Conservation (phyloP, 1,140 invertebrate species). For the Bombus cullumanus region DNA sequence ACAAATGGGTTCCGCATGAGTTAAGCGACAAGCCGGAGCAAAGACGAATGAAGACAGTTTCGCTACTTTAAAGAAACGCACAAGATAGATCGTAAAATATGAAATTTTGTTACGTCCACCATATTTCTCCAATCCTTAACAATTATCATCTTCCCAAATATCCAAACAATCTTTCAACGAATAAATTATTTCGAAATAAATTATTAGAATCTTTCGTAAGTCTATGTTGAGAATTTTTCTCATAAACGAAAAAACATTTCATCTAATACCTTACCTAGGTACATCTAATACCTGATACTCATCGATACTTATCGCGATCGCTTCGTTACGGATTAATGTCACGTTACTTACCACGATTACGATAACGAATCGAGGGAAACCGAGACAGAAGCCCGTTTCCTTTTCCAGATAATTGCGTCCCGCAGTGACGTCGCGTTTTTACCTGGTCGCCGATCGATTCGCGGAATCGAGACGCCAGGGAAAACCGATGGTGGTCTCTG, state of each 20-base stretch:
- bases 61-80: no score
- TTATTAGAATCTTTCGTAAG: no score
- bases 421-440: slow-evolving; percentile 37
- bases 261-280: no score
- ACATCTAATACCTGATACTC: not conserved
- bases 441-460: slow-evolving; percentile 15
- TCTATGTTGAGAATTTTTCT: not conserved
- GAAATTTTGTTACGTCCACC: not conserved
- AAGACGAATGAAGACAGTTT: no score
- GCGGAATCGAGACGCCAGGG: slow-evolving; percentile 26
- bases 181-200: no score
- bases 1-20: no score
- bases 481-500: not conserved
- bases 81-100: no score
- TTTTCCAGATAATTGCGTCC: slow-evolving; percentile 44
- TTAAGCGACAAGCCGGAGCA: no score
- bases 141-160: not conserved
- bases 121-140: not conserved
- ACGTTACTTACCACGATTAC: slow-evolving; percentile 40
- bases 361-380: slow-evolving; percentile 37
- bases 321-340: not conserved
- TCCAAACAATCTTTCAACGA: no score
- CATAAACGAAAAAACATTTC: not conserved
- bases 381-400: slow-evolving; percentile 30
- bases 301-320: not conserved